Conservation (phyloP, 2,888 invertebrate genomes). For the Diabrotica balteata region DNA sequence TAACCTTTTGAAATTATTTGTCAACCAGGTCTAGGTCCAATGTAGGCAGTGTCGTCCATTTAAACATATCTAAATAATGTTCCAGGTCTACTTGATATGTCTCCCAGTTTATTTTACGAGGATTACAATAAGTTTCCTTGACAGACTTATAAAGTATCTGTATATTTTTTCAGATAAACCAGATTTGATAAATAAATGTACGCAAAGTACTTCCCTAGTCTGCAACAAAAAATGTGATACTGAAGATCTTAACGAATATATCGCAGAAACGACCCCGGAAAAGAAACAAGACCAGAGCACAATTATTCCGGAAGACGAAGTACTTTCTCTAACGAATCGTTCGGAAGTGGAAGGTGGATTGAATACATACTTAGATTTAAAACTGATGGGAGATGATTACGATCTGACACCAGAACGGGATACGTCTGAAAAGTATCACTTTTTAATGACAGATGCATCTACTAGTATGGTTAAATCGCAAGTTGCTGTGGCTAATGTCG, state of each 20-base stretch:
- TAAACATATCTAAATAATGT: too few species aligned
- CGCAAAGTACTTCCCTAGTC: slow-evolving; percentile 6
- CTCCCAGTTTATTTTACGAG: slow-evolving; percentile 52
- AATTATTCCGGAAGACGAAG: background rate
- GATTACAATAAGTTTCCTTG: too few species aligned
- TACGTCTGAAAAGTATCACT: slow-evolving; percentile 38
- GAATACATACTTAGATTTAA: slow-evolving; percentile 26
- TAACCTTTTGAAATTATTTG: too few species aligned
- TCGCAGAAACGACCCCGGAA: background rate
- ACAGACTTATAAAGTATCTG: too few species aligned
- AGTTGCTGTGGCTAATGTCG: background rate
- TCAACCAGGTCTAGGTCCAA: too few species aligned
- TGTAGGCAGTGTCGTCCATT: too few species aligned
- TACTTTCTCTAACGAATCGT: background rate
- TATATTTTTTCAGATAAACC: background rate
- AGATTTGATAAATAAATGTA: background rate
- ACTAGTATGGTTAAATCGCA: slow-evolving; percentile 24
- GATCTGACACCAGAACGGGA: slow-evolving; percentile 46
- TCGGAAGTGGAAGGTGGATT: background rate
- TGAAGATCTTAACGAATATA: background rate
- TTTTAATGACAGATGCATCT: slow-evolving; percentile 36
- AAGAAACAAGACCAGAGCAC: background rate
- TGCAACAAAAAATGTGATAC: slow-evolving; percentile 12
- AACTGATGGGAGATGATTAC: slow-evolving; percentile 40
- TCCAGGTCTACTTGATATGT: too few species aligned